phyloP scores from a whole-genome alignment of 2,888 invertebrate genomes.

The Parasteatoda lunata region DNA sequence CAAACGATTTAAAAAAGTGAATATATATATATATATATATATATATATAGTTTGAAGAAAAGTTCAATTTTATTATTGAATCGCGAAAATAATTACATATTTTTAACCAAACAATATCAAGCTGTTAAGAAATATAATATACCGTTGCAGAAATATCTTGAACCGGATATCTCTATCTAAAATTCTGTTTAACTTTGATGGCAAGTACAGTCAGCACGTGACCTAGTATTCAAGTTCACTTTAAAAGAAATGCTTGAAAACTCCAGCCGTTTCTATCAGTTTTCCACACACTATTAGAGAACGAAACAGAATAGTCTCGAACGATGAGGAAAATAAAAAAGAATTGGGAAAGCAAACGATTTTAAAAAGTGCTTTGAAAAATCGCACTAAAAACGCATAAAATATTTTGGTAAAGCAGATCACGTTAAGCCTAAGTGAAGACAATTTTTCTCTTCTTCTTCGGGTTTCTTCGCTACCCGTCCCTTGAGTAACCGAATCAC shows the following conservation, averaged over 20 bases:
- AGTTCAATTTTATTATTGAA: no score
- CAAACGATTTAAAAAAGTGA: slow-evolving; percentile 11
- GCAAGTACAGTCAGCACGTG: no score
- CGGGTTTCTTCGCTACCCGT: neutral
- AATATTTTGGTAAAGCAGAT: slow-evolving; percentile 3
- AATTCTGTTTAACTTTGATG: no score
- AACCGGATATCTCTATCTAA: no score
- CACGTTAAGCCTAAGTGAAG: slow-evolving; percentile 53
- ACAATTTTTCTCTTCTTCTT: slow-evolving; percentile 24
- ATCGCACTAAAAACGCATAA: slow-evolving; percentile 17
- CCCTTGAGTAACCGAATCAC: slow-evolving; percentile 36
- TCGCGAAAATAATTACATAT: no score
- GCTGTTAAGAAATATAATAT: no score
- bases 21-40: no score
- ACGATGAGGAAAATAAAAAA: neutral
- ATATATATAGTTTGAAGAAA: no score
- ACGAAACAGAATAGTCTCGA: neutral
- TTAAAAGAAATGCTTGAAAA: neutral
- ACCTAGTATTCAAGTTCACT: no score
- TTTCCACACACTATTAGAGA: neutral
- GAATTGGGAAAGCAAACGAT: neutral
- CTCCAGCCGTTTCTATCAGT: neutral
- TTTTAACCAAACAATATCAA: no score
- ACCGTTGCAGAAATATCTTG: no score
- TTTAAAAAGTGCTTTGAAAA: slow-evolving; percentile 21